Evolutionary conservation across 2,113 vertebrate genomes (phyloP), one percentile per base, ranked within the genome.

Genomic region (Callocephalon fimbriatum): DNA sequence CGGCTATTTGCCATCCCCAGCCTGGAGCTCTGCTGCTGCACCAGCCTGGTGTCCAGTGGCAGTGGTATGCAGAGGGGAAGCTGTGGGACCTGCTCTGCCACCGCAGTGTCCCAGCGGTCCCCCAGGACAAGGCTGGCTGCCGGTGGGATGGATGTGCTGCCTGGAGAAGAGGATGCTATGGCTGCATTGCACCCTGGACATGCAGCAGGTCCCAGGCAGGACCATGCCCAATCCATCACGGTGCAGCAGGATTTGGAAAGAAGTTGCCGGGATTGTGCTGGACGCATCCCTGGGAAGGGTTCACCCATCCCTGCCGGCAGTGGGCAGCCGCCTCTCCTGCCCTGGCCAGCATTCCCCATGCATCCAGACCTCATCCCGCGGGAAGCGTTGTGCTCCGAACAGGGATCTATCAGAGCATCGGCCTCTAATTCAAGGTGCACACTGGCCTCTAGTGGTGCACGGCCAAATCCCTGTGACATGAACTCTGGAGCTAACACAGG

Each of bases 381-480:
- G 35, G 23, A 40, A 73, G 42, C 35, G 0, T 3, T 4, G 20
- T 8, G 14, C 61, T 42, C 73, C 12, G 44, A 6, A 5, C 10
- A 44, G 12, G 54, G 3, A 21, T 45, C 56, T n/a, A 78, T 53
- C 48, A 56, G 40, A 0, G 44, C 20, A 0, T 22, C 8, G 45
- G 53, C 12, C 47, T 23, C 77, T 42, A 83, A 81, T 44, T 81
- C 73, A 62, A 88, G 93, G 96, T 10, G 44, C 88, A 90, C 91
- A 96, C 85, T 97, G 97, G 93, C 96, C 97, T 96, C 97, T 97
- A 97, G 97, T 32, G 97, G 97, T 53, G 76, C 53, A 26, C 26
- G 79, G 61, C 5, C 50, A 47, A 88, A 76, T 19, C 51, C 78
- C 63, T 3, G 54, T 13, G 45, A 17, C 23, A 38, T 1, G 15